A percentile compares a stretch with the other conserved stretches of the same genome.
phyloP scores from a whole-genome alignment of 2,797 vertebrate species.

The Spinus olivaceus region DNA sequence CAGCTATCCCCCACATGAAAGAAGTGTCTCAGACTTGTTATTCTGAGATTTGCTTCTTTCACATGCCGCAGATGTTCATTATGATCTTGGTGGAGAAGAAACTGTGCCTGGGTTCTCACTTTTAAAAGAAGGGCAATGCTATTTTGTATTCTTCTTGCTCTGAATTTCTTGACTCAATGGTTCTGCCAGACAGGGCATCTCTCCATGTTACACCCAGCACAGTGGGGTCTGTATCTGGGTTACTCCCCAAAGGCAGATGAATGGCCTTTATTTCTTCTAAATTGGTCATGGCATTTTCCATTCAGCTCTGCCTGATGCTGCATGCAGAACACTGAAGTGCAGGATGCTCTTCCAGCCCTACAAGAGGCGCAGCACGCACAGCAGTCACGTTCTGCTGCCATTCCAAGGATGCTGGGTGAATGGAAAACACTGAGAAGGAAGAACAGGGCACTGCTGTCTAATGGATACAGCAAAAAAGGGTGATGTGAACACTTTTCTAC shows the following conservation, averaged over 20 bases:
- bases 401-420: neutral
- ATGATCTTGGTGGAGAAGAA: neutral
- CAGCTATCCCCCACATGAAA: neutral
- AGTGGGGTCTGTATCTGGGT: neutral
- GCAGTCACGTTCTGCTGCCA: neutral
- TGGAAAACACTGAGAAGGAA: neutral
- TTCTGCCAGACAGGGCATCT: neutral
- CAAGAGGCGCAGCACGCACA: rapidly evolving
- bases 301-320: neutral
- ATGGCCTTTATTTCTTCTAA: neutral
- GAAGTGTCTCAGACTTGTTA: neutral
- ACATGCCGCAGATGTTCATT: neutral
- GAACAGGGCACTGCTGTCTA: neutral
- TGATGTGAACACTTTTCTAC: neutral
- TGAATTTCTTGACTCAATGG: neutral
- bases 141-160: neutral
- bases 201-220: neutral
- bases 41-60: neutral
- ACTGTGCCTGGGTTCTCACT: neutral
- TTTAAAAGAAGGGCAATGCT: neutral
- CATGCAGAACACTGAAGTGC: neutral
- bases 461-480: neutral
- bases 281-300: neutral
- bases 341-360: neutral
- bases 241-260: neutral